These are phyloP conservation scores for Takifugu ocellatus DNA, from an alignment of 2,797 vertebrate species.

Conservation along the genomic window DNA sequence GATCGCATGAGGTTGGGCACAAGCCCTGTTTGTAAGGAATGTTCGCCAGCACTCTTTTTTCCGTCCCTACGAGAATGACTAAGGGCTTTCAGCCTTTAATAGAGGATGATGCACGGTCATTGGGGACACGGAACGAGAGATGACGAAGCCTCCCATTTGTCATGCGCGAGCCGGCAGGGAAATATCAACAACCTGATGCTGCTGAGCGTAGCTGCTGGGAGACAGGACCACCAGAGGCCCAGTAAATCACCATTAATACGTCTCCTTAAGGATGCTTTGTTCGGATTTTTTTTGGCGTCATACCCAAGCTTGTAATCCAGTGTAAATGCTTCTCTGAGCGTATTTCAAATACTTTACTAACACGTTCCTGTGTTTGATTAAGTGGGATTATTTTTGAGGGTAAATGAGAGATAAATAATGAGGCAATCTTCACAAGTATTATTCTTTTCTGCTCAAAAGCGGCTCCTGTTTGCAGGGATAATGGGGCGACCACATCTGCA, in stretches of 20 bases:
- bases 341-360: too few relatives aligned
- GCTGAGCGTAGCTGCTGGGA: slow-evolving; percentile 33
- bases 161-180: slow-evolving; percentile 35
- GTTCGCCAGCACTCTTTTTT: slow-evolving; percentile 28
- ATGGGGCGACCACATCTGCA: slow-evolving; percentile 55
- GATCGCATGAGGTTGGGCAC: slow-evolving; percentile 47
- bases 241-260: slow-evolving; percentile 14
- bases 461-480: slow-evolving; percentile 44
- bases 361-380: too few relatives aligned
- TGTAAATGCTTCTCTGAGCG: slow-evolving; percentile 10
- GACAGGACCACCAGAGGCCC: slow-evolving; percentile 8
- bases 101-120: slow-evolving; percentile 65
- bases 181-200: slow-evolving; percentile 53
- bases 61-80: slow-evolving; percentile 63
- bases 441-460: slow-evolving; percentile 16
- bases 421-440: slow-evolving; percentile 8
- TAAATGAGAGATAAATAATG: slow-evolving; percentile 14
- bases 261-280: slow-evolving; percentile 24
- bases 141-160: slow-evolving; percentile 53
- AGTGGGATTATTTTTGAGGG: too few relatives aligned
- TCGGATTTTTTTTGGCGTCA: slow-evolving; percentile 5
- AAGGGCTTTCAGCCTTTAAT: slow-evolving; percentile 60
- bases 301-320: not conserved
- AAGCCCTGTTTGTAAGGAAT: slow-evolving; percentile 65
- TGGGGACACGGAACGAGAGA: slow-evolving; percentile 46